A percentile compares a stretch with the other conserved stretches of the same genome.
Evolutionary conservation across 2,797 vertebrate species (phyloP).

Genomic region (Lacerta agilis): DNA sequence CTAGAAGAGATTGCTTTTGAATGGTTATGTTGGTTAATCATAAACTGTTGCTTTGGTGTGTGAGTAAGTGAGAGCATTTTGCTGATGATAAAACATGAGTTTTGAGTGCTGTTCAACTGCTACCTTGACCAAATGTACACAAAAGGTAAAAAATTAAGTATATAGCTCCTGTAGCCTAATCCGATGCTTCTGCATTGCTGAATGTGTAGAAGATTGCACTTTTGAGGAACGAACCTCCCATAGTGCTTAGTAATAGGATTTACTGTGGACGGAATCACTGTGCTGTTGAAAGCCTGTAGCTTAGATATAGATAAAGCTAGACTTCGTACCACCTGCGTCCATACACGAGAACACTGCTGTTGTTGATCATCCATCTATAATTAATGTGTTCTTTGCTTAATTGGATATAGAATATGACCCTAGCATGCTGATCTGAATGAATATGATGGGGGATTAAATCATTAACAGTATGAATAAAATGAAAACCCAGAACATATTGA

Average conservation of each 20-base stretch:
- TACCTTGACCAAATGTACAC: conserved; percentile 66
- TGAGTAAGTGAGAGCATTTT: conserved; percentile 69
- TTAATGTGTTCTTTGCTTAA: conserved; percentile 42
- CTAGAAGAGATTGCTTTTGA: conserved; percentile 78
- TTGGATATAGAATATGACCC: conserved; percentile 24
- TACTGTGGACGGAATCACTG: conserved; percentile 20
- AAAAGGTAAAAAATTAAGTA: conserved; percentile 57
- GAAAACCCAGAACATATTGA: background rate
- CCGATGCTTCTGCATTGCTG: conserved; percentile 23
- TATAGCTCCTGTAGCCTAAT: background rate
- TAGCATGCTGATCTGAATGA: fast-evolving
- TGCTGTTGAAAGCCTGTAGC: conserved; percentile 4
- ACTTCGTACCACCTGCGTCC: background rate
- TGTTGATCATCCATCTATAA: conserved; percentile 46
- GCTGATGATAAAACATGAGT: conserved; percentile 66
- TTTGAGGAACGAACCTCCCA: conserved; percentile 37
- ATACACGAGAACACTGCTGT: conserved; percentile 13
- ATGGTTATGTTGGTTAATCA: conserved; percentile 76
- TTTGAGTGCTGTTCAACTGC: conserved; percentile 62
- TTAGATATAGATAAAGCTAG: background rate
- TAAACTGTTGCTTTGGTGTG: conserved; percentile 79
- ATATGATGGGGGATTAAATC: background rate
- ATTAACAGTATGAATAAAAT: conserved; percentile 4
- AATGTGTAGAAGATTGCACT: background rate
- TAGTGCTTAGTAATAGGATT: conserved; percentile 40